Percentiles rank a stretch among this genome's conserved stretches.
phyloP scores from a whole-genome alignment of 2,113 vertebrate species.

The Catharus fuscescens region DNA sequence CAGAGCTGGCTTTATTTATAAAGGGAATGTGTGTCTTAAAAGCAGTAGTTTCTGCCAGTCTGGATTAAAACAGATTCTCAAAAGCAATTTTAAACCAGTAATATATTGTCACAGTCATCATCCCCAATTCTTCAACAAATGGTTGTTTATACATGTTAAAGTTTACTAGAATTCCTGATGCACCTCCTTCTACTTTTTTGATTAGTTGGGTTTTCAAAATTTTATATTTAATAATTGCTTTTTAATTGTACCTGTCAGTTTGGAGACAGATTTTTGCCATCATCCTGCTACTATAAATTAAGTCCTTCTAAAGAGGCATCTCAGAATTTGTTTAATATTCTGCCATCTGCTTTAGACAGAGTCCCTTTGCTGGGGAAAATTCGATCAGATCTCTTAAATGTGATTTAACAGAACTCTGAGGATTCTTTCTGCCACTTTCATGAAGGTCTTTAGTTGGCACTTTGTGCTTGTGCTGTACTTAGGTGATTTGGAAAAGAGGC shows the following conservation, averaged over 20 bases:
- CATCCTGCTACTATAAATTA: background rate
- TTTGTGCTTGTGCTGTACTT: background rate
- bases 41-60: background rate
- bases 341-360: background rate
- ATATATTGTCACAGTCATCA: fast-evolving
- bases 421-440: background rate
- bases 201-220: background rate
- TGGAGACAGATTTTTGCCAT: background rate
- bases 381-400: background rate
- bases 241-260: background rate
- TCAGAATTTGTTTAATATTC: background rate
- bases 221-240: background rate
- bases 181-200: background rate
- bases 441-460: background rate
- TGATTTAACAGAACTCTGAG: background rate
- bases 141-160: background rate
- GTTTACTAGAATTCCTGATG: background rate
- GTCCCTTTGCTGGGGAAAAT: background rate
- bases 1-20: background rate
- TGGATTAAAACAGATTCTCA: background rate
- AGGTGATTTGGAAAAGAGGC: background rate
- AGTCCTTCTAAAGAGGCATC: background rate
- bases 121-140: background rate
- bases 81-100: background rate
- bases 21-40: background rate